Evolutionary conservation across 1,140 invertebrate genomes (phyloP).

Genomic region (Tetramorium alpestre): DNA sequence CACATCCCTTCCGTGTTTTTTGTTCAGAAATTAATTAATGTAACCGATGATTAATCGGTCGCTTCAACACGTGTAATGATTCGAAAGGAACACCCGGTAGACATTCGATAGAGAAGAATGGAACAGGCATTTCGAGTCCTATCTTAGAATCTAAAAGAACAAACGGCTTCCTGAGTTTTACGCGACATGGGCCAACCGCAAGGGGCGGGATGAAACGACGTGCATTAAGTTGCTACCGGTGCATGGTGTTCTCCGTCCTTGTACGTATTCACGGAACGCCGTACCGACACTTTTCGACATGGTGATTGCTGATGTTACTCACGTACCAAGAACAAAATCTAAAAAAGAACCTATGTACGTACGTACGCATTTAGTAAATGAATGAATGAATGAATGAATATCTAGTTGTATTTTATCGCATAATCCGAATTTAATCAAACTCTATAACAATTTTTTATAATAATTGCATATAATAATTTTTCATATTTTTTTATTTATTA

Average conservation of each 20-base stretch:
- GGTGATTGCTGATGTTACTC: not conserved
- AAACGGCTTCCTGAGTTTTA: conserved; percentile 76
- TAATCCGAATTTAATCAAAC: not conserved
- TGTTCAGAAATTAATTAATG: conserved; percentile 1
- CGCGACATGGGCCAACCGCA: conserved; percentile 54
- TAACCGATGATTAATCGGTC: conserved; percentile 12
- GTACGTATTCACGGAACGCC: conserved; percentile 62
- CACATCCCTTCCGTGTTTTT: not conserved
- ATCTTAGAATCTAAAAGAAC: conserved; percentile 69
- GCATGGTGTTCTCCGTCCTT: not conserved
- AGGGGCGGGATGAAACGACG: conserved; percentile 57
- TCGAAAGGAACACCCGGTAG: conserved; percentile 60
- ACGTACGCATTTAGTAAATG: not conserved
- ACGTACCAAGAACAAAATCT: not conserved
- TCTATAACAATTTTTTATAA: not conserved
- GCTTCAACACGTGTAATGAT: conserved; percentile 11
- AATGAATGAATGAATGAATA: not conserved
- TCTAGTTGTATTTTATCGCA: not conserved
- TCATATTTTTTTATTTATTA: not conserved
- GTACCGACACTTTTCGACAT: conserved; percentile 46
- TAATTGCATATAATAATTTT: not conserved
- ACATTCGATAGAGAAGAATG: not conserved
- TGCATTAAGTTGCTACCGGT: conserved; percentile 50
- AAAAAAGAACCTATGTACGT: not conserved
- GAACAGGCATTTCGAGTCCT: conserved; percentile 26